Percentiles rank a stretch among this genome's conserved stretches.
These are phyloP conservation scores for Synchiropus splendidus DNA, from an alignment of 2,113 vertebrate species.

Conservation along the genomic window DNA sequence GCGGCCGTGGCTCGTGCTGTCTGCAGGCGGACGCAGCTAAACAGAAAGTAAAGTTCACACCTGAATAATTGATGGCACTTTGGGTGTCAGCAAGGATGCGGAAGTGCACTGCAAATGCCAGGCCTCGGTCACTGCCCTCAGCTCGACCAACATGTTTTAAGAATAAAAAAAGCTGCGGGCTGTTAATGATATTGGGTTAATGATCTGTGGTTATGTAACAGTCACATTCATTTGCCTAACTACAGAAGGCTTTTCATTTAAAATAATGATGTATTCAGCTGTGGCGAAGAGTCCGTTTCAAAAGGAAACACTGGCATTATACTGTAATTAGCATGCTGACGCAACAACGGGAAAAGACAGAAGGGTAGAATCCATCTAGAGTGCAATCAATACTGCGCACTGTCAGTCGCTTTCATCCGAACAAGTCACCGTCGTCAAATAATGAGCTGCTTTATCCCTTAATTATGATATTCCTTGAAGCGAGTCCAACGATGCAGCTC, in stretches of 20 bases:
- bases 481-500: no score
- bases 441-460: constrained; percentile 3
- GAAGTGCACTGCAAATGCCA: constrained; percentile 48
- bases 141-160: constrained; percentile 17
- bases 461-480: not conserved
- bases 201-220: constrained; percentile 44
- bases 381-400: not conserved
- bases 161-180: constrained; percentile 9
- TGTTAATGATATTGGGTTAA: constrained; percentile 49
- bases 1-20: constrained; percentile 9
- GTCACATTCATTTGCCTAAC: constrained; percentile 30
- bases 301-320: constrained; percentile 14
- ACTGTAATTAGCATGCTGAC: constrained; percentile 20
- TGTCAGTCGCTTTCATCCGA: not conserved
- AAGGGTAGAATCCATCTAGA: constrained; percentile 6
- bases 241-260: constrained; percentile 45
- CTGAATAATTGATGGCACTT: constrained; percentile 65
- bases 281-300: constrained; percentile 25
- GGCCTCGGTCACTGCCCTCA: constrained; percentile 30
- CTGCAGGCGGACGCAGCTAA: constrained; percentile 36
- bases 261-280: constrained; percentile 30
- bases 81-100: constrained; percentile 35
- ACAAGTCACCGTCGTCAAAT: not conserved
- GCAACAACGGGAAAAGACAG: constrained; percentile 1
- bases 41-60: constrained; percentile 59